Conservation (phyloP, 2,797 vertebrate genomes). For the Peromyscus nudipes region DNA sequence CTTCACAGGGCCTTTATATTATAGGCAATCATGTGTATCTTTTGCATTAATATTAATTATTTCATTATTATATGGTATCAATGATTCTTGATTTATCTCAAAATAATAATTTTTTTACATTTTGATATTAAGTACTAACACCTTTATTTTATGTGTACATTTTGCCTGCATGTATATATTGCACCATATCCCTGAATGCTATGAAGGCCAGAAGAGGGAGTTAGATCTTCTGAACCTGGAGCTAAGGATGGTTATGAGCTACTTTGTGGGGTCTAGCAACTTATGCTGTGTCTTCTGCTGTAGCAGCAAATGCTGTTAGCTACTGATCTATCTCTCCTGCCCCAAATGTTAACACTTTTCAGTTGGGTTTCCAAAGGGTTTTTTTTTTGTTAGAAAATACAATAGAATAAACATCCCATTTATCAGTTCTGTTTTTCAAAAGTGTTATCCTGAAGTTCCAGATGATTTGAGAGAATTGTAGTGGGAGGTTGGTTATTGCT, state of each 20-base stretch:
- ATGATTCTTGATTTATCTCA: conserved; percentile 1
- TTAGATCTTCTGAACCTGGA: not conserved
- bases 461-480: not conserved
- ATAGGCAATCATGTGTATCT: not conserved
- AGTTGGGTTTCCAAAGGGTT: not conserved
- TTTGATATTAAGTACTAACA: not conserved
- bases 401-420: not conserved
- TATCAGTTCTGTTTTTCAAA: not conserved
- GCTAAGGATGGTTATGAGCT: not conserved
- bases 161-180: not conserved
- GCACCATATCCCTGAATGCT: too few relatives aligned
- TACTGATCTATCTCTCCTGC: too few relatives aligned
- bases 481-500: not conserved
- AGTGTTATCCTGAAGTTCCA: not conserved
- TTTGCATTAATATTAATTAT: not conserved
- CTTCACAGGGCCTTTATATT: not conserved
- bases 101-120: not conserved
- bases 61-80: conserved; percentile 1
- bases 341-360: not conserved
- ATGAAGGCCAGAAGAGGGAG: not conserved
- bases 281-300: not conserved
- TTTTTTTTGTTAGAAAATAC: conserved; percentile 39
- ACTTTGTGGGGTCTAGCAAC: not conserved
- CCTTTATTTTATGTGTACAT: not conserved
- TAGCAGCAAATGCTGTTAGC: not conserved